These are phyloP conservation scores for Smutsia temminckii DNA, from an alignment of 2,797 vertebrate species.

Conservation along the genomic window DNA sequence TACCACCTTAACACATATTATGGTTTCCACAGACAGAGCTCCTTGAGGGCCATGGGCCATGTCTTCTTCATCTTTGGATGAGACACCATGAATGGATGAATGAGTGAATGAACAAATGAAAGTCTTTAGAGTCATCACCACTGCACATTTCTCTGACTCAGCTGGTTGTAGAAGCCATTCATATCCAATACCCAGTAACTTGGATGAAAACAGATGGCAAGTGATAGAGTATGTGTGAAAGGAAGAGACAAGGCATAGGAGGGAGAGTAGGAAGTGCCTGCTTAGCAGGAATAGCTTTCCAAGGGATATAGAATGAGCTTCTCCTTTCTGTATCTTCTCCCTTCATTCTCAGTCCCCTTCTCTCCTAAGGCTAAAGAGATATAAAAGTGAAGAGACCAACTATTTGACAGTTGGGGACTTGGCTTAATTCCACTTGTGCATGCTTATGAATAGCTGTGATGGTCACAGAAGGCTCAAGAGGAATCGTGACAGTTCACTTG, in stretches of 20 bases:
- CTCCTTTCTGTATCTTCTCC: not conserved
- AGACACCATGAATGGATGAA: not conserved
- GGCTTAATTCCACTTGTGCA: not conserved
- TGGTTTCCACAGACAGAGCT: not conserved
- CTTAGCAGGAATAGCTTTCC: not conserved
- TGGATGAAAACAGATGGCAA: not conserved
- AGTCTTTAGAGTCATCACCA: not conserved
- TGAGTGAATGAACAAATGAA: not conserved
- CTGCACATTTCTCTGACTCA: not conserved
- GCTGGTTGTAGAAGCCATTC: not conserved
- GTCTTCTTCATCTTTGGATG: not conserved
- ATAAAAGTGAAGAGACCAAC: not conserved
- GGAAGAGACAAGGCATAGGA: not conserved
- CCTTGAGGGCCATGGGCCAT: not conserved
- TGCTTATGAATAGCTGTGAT: not conserved
- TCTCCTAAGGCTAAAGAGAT: not conserved
- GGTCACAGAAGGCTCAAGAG: not conserved
- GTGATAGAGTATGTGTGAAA: not conserved
- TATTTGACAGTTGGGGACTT: not conserved
- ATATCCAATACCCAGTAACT: not conserved
- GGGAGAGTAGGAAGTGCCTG: not conserved
- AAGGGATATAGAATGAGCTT: not conserved
- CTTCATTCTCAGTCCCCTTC: not conserved
- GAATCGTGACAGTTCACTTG: not conserved
- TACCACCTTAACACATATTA: too few species aligned